Base-by-base conservation (phyloP, 2,797 vertebrate species). In the Crenichthys baileyi region DNA sequence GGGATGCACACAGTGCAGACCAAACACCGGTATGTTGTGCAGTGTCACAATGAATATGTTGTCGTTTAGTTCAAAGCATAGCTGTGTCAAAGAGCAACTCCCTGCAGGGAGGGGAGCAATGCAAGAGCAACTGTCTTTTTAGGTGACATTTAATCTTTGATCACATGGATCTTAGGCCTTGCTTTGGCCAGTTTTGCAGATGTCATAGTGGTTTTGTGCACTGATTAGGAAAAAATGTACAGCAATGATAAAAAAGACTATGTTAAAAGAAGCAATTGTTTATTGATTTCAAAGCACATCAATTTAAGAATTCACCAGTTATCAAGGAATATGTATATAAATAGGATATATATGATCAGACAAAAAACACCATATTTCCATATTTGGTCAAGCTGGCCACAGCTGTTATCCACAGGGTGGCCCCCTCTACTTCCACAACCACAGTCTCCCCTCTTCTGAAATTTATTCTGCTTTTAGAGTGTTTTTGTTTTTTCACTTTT, bases 1-100 rank as follows among this genome's bases (percentile, higher is more conserved):
- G 20, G 39, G 46, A 61, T 36, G 26, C 41, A 77, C 70, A 77
- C 53, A 72, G 22, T 51, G 51, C 15, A 55, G 24, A 51, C 50
- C 50, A 29, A 70, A 46, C 50, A 31, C 18, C 4, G 24, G 39
- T 58, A 22, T 70, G 67, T 48, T 70, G 44, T 44, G 9, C 60
- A 50, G 71, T 55, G 29, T 72, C 71, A 53, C 29, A 24, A 39
- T 44, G 75, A 41, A 70, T 50, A 56, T 39, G 51, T 70, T 76
- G 63, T 76, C 51, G 44, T 36, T 76, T 53, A 56, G 63, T 39
- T 76, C 50, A 26, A 67, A 68, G 56, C 63, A 76, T 39, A 67
- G n/a, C 74, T 41, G 48, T n/a, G 61, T 65, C 29, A 22, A 50
- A 76, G 48, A 39, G 22, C 29, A 51, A 39, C 46, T 50, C 36